phyloP scores from a whole-genome alignment of 2,888 invertebrate genomes.

The Thecocarcelia acutangulata region DNA sequence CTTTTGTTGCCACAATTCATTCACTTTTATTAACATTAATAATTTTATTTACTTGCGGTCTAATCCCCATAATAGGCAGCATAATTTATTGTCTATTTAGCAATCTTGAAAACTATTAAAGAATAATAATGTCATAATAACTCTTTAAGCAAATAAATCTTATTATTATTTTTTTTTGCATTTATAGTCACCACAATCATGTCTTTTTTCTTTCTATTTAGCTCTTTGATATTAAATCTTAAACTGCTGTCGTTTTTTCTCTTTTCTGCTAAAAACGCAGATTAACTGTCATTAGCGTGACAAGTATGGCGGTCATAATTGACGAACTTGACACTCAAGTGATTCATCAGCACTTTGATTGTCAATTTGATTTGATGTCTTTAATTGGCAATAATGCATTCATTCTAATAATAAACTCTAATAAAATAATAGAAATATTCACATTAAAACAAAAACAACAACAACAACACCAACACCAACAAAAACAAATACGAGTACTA shows the following conservation, averaged over 20 bases:
- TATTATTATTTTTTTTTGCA: not conserved
- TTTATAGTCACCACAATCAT: constrained; percentile 14
- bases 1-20: too few species aligned
- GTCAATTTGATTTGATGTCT: constrained; percentile 64
- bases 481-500: not conserved
- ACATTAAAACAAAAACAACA: not conserved
- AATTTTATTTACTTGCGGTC: too few species aligned
- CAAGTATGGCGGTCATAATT: constrained; percentile 71
- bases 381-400: constrained; percentile 66
- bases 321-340: constrained; percentile 70
- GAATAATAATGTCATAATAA: constrained; percentile 53
- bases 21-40: too few species aligned
- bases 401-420: constrained; percentile 53
- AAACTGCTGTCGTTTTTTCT: constrained; percentile 17
- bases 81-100: too few species aligned
- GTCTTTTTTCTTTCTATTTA: constrained; percentile 12
- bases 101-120: constrained; percentile 16
- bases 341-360: constrained; percentile 71
- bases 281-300: constrained; percentile 68
- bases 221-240: constrained; percentile 6
- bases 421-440: constrained; percentile 39
- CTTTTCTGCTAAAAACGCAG: constrained; percentile 32
- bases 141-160: constrained; percentile 50
- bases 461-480: too few species aligned
- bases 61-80: too few species aligned